A percentile compares a stretch with the other conserved stretches of the same genome.
phyloP scores from a whole-genome alignment of 2,888 invertebrate species.

The Melipona bicolor region DNA sequence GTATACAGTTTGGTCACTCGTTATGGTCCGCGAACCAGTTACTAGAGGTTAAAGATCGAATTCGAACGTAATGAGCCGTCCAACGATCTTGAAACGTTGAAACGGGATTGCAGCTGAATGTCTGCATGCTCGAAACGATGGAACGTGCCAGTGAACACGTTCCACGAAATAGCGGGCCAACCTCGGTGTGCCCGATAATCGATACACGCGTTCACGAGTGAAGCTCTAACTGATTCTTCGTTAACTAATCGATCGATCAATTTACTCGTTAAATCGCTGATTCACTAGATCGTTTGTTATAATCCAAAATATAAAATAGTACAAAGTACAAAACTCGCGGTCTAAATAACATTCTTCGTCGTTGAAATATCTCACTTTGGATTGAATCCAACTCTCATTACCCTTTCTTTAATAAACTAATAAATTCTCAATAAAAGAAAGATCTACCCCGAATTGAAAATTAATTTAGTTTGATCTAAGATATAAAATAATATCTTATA shows the following conservation, averaged over 20 bases:
- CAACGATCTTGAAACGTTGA: neutral
- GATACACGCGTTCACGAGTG: neutral
- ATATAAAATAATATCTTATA: too few species aligned
- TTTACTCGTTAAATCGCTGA: too few species aligned
- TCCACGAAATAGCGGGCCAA: conserved; percentile 5
- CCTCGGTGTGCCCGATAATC: too few species aligned
- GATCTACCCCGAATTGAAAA: too few species aligned
- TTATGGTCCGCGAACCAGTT: too few species aligned
- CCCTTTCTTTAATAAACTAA: too few species aligned
- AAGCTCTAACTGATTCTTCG: neutral
- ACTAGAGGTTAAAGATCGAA: neutral
- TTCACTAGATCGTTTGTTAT: too few species aligned
- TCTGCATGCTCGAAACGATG: conserved; percentile 26
- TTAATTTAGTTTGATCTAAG: too few species aligned
- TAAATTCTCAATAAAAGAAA: too few species aligned
- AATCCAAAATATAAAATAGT: neutral
- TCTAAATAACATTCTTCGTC: conserved; percentile 4
- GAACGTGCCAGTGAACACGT: conserved; percentile 25
- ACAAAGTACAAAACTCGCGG: neutral
- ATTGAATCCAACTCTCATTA: neutral
- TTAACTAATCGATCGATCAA: neutral
- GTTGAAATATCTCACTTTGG: neutral
- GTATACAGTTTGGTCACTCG: too few species aligned
- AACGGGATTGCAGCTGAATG: neutral
- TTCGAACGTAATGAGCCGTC: neutral